phyloP scores from a whole-genome alignment of 2,888 invertebrate genomes.

The Piscicola geometra region DNA sequence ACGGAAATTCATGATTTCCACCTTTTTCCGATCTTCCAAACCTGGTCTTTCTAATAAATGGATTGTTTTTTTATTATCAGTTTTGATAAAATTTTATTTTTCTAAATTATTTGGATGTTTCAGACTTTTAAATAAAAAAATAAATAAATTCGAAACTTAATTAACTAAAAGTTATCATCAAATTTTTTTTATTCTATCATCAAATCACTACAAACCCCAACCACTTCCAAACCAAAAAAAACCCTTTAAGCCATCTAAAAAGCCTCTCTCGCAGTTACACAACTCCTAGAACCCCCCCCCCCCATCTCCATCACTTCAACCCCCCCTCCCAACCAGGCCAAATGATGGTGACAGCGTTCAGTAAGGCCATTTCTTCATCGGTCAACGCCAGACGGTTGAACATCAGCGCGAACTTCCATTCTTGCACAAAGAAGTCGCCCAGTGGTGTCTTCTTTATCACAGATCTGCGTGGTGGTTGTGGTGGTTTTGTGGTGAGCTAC shows the following conservation, averaged over 20 bases:
- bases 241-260: no score
- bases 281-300: not conserved
- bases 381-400: constrained; percentile 49
- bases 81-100: not conserved
- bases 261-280: not conserved
- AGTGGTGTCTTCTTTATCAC: constrained; percentile 35
- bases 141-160: not conserved
- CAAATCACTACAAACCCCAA: not conserved
- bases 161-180: not conserved
- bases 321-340: constrained; percentile 49
- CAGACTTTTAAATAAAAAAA: not conserved
- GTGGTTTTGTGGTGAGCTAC: no score
- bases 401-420: constrained; percentile 50
- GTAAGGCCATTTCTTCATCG: constrained; percentile 53
- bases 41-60: constrained; percentile 29
- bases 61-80: not conserved
- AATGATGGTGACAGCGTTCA: constrained; percentile 52
- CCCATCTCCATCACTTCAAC: not conserved
- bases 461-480: constrained; percentile 11
- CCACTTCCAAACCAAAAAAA: not conserved
- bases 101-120: no score
- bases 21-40: constrained; percentile 27
- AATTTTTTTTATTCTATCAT: not conserved
- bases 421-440: constrained; percentile 47
- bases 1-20: constrained; percentile 30